phyloP scores from a whole-genome alignment of 2,888 invertebrate genomes.

The Rhagophthalmus giganteus region DNA sequence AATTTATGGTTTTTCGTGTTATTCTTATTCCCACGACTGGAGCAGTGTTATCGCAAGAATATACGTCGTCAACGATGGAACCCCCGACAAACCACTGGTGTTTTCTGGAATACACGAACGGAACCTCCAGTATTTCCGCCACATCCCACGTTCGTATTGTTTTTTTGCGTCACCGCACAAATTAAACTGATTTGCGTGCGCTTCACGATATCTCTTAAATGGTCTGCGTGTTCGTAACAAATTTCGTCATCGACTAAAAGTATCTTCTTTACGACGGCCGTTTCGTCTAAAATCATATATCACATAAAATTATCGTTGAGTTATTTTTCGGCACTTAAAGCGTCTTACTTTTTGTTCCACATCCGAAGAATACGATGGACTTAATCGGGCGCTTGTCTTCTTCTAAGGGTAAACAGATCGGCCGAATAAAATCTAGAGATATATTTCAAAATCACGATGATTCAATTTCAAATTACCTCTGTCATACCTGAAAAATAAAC shows the following conservation, averaged over 20 bases:
- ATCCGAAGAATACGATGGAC: conserved; percentile 12
- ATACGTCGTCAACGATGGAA: background rate
- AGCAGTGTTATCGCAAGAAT: background rate
- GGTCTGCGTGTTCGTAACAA: conserved; percentile 3
- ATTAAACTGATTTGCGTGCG: conserved; percentile 8
- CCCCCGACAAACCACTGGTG: conserved; percentile 17
- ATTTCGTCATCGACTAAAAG: conserved; percentile 3
- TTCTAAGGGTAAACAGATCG: conserved; percentile 16
- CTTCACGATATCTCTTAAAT: conserved; percentile 8
- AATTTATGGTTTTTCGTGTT: background rate
- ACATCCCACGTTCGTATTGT: conserved; percentile 9
- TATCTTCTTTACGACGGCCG: no score
- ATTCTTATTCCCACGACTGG: background rate
- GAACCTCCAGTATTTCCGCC: conserved; percentile 18
- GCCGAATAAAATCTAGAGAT: conserved; percentile 19
- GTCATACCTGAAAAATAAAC: conserved; percentile 14
- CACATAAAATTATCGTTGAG: no score
- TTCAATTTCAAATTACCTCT: no score
- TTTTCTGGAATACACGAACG: conserved; percentile 15
- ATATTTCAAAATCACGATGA: no score
- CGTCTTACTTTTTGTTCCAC: conserved; percentile 11
- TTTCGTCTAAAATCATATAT: no score
- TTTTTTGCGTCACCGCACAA: conserved; percentile 2
- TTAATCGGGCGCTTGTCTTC: background rate
- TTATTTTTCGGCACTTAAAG: conserved; percentile 8